Evolutionary conservation across 2,888 invertebrate genomes (phyloP).

Genomic region (Caenorhabditis sp.): DNA sequence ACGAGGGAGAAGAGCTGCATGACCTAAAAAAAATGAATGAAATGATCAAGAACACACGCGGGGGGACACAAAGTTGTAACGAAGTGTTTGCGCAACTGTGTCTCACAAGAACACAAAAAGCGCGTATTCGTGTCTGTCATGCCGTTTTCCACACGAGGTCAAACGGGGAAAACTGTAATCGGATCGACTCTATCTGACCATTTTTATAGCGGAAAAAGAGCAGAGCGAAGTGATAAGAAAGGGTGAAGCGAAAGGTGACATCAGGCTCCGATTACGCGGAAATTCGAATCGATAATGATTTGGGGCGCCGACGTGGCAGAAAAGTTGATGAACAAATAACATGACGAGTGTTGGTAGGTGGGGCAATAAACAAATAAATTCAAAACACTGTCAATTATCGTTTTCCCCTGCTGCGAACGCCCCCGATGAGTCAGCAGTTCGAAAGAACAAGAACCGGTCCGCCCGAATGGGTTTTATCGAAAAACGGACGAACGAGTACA

Average conservation of each 20-base stretch:
- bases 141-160: no score
- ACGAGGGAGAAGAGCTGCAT: conserved; percentile 57
- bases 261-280: conserved; percentile 4
- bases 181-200: no score
- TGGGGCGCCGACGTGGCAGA: no score
- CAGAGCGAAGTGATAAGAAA: conserved; percentile 22
- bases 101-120: no score
- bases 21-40: neutral
- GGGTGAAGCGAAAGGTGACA: conserved; percentile 15
- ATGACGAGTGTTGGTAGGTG: no score
- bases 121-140: no score
- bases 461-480: no score
- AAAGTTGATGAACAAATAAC: conserved; percentile 33
- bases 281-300: conserved; percentile 23
- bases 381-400: conserved; percentile 40
- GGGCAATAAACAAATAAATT: conserved; percentile 21
- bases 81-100: conserved; percentile 12
- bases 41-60: conserved; percentile 12
- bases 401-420: neutral
- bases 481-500: no score
- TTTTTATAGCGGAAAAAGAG: no score
- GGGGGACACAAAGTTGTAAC: neutral
- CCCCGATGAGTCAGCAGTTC: no score
- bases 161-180: no score
- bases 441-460: no score